Percentiles rank a stretch among this genome's conserved stretches.
Evolutionary conservation across 1,140 invertebrate species (phyloP).

Genomic region (Halictus rubicundus): DNA sequence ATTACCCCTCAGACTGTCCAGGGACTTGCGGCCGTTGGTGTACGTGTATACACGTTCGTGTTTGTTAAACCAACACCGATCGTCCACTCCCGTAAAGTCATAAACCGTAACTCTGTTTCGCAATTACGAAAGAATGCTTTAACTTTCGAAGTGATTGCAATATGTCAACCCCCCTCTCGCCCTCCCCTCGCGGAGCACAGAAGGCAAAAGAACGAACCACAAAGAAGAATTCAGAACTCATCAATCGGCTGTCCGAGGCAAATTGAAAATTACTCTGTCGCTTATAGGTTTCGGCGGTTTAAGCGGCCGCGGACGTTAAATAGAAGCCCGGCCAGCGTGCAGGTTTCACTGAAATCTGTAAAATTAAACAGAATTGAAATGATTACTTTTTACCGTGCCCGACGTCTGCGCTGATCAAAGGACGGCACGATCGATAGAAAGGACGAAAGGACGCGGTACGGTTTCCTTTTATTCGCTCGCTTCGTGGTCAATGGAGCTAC

Average conservation of each 20-base stretch:
- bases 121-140: neutral
- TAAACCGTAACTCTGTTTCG: neutral
- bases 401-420: neutral
- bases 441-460: neutral
- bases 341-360: neutral
- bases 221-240: constrained; percentile 27
- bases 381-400: neutral
- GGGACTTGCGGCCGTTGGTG: no score
- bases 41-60: neutral
- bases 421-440: neutral
- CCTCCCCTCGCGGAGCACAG: neutral
- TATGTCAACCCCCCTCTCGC: neutral
- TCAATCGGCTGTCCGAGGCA: constrained; percentile 24
- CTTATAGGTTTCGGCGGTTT: constrained; percentile 34
- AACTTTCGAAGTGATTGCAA: neutral
- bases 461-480: neutral
- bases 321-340: constrained; percentile 4
- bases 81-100: neutral
- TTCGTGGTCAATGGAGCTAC: neutral
- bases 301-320: constrained; percentile 33
- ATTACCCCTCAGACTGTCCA: no score
- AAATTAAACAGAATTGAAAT: constrained; percentile 25
- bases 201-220: neutral
- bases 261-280: constrained; percentile 37
- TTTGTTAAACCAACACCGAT: neutral